These are phyloP conservation scores for Hyla sarda DNA, from an alignment of 2,113 vertebrate species.

Conservation along the genomic window DNA sequence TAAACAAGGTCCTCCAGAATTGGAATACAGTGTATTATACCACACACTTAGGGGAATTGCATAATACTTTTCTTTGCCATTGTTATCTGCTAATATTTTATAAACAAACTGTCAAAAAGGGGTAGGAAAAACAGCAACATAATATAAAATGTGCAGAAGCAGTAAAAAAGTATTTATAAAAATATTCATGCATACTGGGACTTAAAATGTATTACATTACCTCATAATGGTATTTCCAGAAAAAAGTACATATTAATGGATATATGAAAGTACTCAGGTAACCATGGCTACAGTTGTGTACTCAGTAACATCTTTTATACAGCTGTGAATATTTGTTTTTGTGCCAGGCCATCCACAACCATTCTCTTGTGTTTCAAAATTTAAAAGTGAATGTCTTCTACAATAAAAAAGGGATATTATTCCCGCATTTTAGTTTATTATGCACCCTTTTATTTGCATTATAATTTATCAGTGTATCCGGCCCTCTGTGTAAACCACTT, in stretches of 20 bases:
- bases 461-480: neutral
- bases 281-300: conserved; percentile 78
- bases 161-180: conserved; percentile 38
- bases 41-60: neutral
- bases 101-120: neutral
- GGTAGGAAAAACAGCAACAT: neutral
- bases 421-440: neutral
- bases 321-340: conserved; percentile 72
- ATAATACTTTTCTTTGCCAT: neutral
- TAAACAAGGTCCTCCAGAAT: too few relatives aligned
- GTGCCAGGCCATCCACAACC: conserved; percentile 68
- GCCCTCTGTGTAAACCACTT: neutral
- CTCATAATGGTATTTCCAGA: conserved; percentile 75
- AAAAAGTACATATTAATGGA: conserved; percentile 72
- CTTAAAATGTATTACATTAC: conserved; percentile 69
- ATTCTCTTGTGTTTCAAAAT: conserved; percentile 61
- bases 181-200: conserved; percentile 61
- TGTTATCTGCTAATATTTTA: neutral
- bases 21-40: too few relatives aligned
- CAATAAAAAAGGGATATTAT: conserved; percentile 52
- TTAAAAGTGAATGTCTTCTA: conserved; percentile 63
- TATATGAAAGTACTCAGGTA: conserved; percentile 77
- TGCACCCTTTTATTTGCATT: neutral
- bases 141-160: neutral
- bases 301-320: conserved; percentile 76